These are phyloP conservation scores for Rhynchonycteris naso DNA, from an alignment of 2,797 vertebrate species.

Conservation along the genomic window DNA sequence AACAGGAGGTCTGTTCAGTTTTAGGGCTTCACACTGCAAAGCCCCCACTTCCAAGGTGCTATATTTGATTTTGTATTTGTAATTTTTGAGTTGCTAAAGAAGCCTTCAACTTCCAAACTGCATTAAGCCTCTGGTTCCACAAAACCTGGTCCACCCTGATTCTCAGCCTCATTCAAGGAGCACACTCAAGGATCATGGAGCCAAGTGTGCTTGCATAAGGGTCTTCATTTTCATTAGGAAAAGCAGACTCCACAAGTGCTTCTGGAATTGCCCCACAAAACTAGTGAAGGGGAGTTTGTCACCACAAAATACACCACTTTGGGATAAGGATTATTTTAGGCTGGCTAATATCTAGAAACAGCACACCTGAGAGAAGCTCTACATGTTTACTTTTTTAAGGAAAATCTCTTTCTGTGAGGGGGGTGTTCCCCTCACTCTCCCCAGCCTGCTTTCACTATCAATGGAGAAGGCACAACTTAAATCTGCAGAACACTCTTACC, in stretches of 20 bases:
- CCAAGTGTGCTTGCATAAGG: not conserved
- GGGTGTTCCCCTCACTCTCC: not conserved
- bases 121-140: not conserved
- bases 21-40: not conserved
- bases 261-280: not conserved
- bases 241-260: not conserved
- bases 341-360: not conserved
- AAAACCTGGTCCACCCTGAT: not conserved
- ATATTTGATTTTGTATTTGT: not conserved
- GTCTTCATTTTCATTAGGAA: constrained; percentile 4
- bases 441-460: not conserved
- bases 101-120: not conserved
- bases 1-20: not conserved
- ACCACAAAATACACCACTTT: not conserved
- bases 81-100: constrained; percentile 16
- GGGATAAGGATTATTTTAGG: not conserved
- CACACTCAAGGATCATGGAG: not conserved
- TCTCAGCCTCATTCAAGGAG: not conserved
- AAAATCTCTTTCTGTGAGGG: not conserved
- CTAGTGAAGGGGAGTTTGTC: not conserved
- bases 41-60: not conserved
- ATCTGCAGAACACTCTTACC: not conserved
- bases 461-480: not conserved
- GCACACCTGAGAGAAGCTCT: not conserved
- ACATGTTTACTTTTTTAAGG: not conserved